A percentile compares a stretch with the other conserved stretches of the same genome.
These are phyloP conservation scores for Percina caprodes DNA, from an alignment of 2,113 vertebrate species.

Conservation along the genomic window DNA sequence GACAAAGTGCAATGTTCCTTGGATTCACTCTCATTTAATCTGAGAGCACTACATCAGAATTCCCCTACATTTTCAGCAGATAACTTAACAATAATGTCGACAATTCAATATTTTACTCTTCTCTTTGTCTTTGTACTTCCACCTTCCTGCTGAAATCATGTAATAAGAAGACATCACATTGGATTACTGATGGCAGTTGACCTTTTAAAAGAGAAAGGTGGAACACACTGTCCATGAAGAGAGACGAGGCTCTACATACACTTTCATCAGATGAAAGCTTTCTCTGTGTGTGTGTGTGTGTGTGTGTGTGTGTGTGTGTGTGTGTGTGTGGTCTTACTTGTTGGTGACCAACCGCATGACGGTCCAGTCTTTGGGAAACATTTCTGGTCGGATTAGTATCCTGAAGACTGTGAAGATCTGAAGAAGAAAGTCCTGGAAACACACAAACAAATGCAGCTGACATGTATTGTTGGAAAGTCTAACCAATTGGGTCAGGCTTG, in stretches of 20 bases:
- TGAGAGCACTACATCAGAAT: no score
- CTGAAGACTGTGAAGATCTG: slow-evolving; percentile 99
- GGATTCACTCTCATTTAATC: no score
- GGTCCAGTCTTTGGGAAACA: slow-evolving; percentile 99
- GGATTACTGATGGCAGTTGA: not conserved
- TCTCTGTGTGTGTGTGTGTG: not conserved
- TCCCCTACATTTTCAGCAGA: no score
- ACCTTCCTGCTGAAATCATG: not conserved
- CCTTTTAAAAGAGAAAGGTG: slow-evolving; percentile 6
- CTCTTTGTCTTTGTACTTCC: not conserved
- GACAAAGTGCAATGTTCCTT: no score
- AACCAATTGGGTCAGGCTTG: not conserved
- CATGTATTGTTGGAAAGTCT: not conserved
- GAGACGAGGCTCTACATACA: not conserved
- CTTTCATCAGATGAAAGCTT: not conserved
- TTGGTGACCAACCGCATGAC: slow-evolving; percentile 99
- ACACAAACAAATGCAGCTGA: slow-evolving; percentile 25
- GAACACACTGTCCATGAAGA: not conserved
- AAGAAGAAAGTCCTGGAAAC: slow-evolving; percentile 93
- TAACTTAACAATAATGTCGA: not conserved
- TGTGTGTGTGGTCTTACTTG: slow-evolving; percentile 87
- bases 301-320: not conserved
- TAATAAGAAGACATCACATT: not conserved
- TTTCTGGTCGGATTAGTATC: slow-evolving; percentile 96
- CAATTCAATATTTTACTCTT: not conserved